Conservation (phyloP, 2,113 vertebrate species). For the Poecilia latipinna region DNA sequence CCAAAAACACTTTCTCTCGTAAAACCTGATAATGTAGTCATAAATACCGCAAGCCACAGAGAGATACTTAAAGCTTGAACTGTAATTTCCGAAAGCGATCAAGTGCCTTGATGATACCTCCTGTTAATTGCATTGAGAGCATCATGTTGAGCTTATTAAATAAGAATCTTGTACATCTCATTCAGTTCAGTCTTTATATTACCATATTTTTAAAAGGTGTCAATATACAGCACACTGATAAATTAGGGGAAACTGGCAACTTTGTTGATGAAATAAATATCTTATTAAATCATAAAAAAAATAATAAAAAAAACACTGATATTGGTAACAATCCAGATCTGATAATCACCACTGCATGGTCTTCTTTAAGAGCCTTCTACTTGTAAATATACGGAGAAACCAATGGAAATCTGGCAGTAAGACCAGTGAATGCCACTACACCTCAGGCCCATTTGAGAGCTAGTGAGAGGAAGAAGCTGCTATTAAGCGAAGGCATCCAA, state of each 20-base stretch:
- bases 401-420: background rate
- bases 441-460: background rate
- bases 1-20: background rate
- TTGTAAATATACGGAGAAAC: background rate
- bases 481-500: constrained; percentile 12
- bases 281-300: background rate
- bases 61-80: constrained; percentile 5
- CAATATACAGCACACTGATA: background rate
- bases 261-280: background rate
- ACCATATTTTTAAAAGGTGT: background rate
- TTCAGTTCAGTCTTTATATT: background rate
- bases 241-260: background rate
- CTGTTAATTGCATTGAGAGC: background rate
- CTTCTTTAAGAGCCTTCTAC: background rate
- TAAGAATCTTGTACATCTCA: background rate
- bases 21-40: constrained; percentile 1
- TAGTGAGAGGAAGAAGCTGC: background rate
- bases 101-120: background rate
- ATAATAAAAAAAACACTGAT: background rate
- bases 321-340: background rate
- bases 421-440: background rate
- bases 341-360: background rate
- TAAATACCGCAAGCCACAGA: constrained; percentile 14
- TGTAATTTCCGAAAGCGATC: constrained; percentile 5
- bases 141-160: background rate